These are phyloP conservation scores for Scophthalmus maximus DNA, from an alignment of 2,113 vertebrate genomes.

Conservation along the genomic window DNA sequence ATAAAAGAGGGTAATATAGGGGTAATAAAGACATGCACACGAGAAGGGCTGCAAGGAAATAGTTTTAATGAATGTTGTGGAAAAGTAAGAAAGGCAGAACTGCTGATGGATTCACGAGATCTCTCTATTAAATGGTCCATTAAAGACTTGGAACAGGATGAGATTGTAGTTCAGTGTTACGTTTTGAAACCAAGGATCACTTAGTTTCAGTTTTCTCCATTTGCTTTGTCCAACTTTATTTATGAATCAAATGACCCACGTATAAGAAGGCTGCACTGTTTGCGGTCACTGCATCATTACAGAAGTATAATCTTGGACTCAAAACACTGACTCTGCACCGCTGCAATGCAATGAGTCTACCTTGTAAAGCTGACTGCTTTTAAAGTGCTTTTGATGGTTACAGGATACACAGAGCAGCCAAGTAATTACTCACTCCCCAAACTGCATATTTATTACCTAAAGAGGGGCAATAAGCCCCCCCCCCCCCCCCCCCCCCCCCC, in stretches of 20 bases:
- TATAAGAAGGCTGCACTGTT: neutral
- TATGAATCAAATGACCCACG: slow-evolving; percentile 3
- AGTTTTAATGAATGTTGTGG: neutral
- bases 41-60: neutral
- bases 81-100: slow-evolving; percentile 7
- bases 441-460: slow-evolving; percentile 29
- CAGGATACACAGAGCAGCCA: slow-evolving; percentile 18
- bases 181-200: neutral
- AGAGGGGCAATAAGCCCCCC: slow-evolving; percentile 5
- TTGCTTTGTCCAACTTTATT: slow-evolving; percentile 13
- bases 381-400: slow-evolving; percentile 15
- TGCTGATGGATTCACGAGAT: slow-evolving; percentile 9
- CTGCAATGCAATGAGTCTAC: neutral
- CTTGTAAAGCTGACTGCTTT: slow-evolving; percentile 6
- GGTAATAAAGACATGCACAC: neutral
- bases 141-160: neutral
- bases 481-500: too few species aligned
- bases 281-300: neutral
- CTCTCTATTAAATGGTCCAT: neutral
- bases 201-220: slow-evolving; percentile 4
- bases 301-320: slow-evolving; percentile 6
- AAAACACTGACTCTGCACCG: slow-evolving; percentile 17
- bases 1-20: too few species aligned
- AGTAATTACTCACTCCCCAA: slow-evolving; percentile 10
- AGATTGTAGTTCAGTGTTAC: neutral